Conservation (phyloP, 2,797 vertebrate genomes). For the Chromis chromis region DNA sequence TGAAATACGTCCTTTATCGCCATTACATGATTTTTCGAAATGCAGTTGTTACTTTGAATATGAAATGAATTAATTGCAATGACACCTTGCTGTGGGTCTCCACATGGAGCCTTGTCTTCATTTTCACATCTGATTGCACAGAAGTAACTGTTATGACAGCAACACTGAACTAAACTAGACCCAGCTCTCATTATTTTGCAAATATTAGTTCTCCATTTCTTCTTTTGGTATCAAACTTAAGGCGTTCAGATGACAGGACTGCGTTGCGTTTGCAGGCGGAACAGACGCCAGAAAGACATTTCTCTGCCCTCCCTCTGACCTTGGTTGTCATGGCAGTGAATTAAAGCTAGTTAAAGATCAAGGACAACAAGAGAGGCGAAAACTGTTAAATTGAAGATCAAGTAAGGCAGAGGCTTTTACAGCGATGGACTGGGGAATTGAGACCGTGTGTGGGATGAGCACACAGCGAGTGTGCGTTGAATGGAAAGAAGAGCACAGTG, state of each 20-base stretch:
- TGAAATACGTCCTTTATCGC: conserved; percentile 15
- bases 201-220: conserved; percentile 17
- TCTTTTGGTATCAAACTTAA: neutral
- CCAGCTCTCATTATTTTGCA: conserved; percentile 32
- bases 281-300: conserved; percentile 36
- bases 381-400: conserved; percentile 68
- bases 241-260: conserved; percentile 17
- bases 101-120: neutral
- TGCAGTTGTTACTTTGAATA: conserved; percentile 1
- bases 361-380: conserved; percentile 56
- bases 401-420: conserved; percentile 62
- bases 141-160: conserved; percentile 29
- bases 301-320: conserved; percentile 43
- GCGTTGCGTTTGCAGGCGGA: conserved; percentile 21
- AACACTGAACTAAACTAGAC: conserved; percentile 19
- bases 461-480: conserved; percentile 33
- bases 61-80: neutral
- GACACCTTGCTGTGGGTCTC: conserved; percentile 4
- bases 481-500: conserved; percentile 33
- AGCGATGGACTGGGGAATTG: conserved; percentile 46
- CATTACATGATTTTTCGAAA: neutral
- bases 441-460: conserved; percentile 55
- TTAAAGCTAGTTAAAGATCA: conserved; percentile 66
- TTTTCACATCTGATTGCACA: conserved; percentile 29
- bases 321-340: conserved; percentile 63